Evolutionary conservation across 2,113 vertebrate genomes (phyloP).

Genomic region (Pelecanoides urinatrix): DNA sequence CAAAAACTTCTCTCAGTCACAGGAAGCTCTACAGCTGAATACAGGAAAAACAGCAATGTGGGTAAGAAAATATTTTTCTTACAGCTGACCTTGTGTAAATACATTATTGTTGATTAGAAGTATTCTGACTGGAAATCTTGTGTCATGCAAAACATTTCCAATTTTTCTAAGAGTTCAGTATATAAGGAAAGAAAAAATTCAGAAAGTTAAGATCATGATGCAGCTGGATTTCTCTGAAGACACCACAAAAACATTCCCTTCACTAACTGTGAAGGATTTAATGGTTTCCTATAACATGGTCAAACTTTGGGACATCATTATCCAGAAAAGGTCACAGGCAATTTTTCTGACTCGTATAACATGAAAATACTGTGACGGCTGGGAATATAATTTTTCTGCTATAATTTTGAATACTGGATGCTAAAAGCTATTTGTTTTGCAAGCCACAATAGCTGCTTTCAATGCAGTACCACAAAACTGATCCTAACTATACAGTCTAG

Average conservation of each 20-base stretch:
- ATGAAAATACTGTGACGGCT: neutral
- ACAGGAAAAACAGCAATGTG: neutral
- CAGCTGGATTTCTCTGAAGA: neutral
- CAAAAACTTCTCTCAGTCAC: neutral
- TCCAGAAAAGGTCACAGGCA: neutral
- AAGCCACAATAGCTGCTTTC: neutral
- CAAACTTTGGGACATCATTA: constrained; percentile 14
- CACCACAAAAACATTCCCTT: constrained; percentile 28
- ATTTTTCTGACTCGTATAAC: constrained; percentile 33
- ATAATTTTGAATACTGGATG: neutral
- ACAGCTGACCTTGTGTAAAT: neutral
- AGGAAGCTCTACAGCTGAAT: neutral
- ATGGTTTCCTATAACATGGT: neutral
- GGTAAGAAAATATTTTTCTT: neutral
- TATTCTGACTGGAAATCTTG: constrained; percentile 22
- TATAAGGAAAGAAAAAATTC: constrained; percentile 12
- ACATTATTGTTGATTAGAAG: neutral
- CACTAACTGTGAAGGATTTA: constrained; percentile 31
- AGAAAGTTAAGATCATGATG: neutral
- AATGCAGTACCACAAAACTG: neutral
- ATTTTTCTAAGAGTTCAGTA: neutral
- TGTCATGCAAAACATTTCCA: neutral
- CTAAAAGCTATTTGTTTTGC: neutral
- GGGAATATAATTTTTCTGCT: neutral
- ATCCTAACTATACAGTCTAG: neutral